These are phyloP conservation scores for Siniperca undulata DNA, from an alignment of 2,797 vertebrate genomes.

Conservation along the genomic window DNA sequence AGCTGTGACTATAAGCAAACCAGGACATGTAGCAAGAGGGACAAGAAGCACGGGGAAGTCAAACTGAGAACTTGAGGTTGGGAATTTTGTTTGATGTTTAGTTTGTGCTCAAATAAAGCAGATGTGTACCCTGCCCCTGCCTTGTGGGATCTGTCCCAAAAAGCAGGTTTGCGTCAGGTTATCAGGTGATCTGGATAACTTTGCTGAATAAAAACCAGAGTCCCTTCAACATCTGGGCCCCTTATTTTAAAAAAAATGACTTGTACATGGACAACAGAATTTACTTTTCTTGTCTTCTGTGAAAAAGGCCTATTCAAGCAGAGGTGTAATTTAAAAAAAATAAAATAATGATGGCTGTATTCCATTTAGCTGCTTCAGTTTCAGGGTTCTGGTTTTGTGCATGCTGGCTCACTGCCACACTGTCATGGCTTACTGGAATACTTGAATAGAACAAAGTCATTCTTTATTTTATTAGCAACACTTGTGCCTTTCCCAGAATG, in stretches of 20 bases:
- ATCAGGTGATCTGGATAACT: not conserved
- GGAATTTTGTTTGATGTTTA: slow-evolving; percentile 24
- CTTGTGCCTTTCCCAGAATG: not conserved
- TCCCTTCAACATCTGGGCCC: not conserved
- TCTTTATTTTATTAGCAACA: not conserved
- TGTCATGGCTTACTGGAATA: not conserved
- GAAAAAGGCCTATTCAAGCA: not conserved
- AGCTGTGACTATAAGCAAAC: slow-evolving; percentile 6
- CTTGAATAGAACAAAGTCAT: not conserved
- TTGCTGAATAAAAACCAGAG: not conserved
- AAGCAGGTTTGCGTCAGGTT: not conserved
- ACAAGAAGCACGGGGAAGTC: slow-evolving; percentile 17
- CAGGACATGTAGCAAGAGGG: slow-evolving; percentile 27
- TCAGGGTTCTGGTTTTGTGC: not conserved
- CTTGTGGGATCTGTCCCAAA: slow-evolving; percentile 18
- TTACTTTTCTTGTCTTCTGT: too few species aligned
- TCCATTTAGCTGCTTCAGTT: not conserved
- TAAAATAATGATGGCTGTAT: too few species aligned
- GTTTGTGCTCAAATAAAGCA: slow-evolving; percentile 27
- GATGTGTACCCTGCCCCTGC: not conserved
- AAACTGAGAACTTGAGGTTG: slow-evolving; percentile 6
- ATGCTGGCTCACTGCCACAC: not conserved
- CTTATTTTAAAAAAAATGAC: not conserved
- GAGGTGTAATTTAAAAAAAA: too few species aligned
- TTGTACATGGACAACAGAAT: not conserved